Evolutionary conservation across 2,888 invertebrate species (phyloP).

Genomic region (Melikaiella ostensackeni): DNA sequence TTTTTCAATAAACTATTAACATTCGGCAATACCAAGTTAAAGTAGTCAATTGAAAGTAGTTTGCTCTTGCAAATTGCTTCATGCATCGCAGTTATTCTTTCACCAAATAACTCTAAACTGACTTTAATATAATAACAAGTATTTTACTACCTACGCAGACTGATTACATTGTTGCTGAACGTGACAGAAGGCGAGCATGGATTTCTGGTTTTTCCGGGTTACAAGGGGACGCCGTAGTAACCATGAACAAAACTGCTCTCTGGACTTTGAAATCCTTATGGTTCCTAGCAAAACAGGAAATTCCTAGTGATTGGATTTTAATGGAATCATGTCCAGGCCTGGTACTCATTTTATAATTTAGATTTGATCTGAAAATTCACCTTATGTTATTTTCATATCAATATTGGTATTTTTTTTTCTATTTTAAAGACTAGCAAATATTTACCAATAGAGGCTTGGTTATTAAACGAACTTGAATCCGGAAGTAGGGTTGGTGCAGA

Average conservation of each 20-base stretch:
- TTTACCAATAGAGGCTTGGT: conserved; percentile 22
- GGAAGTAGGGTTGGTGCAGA: conserved; percentile 30
- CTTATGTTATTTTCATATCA: not conserved
- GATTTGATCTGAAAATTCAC: not conserved
- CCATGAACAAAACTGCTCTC: conserved; percentile 53
- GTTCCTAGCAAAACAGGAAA: conserved; percentile 49
- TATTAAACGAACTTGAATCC: conserved; percentile 4
- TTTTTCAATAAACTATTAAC: not conserved
- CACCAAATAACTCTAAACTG: not conserved
- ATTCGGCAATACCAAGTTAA: not conserved
- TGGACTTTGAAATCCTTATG: conserved; percentile 48
- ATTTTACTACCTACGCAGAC: conserved; percentile 44
- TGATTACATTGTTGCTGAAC: conserved; percentile 50
- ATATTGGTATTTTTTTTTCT: not conserved
- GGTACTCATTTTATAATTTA: conserved; percentile 39
- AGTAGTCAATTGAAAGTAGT: not conserved
- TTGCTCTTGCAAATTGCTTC: not conserved
- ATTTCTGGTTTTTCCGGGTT: conserved; percentile 48
- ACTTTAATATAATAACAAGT: conserved; percentile 10
- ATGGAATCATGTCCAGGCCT: conserved; percentile 50
- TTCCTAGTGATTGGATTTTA: conserved; percentile 52
- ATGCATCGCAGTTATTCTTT: not conserved
- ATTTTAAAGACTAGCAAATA: conserved; percentile 4
- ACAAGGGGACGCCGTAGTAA: conserved; percentile 51
- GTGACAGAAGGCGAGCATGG: conserved; percentile 54